Evolutionary conservation across 2,888 invertebrate genomes (phyloP).

Genomic region (Pristionchus japonicus): DNA sequence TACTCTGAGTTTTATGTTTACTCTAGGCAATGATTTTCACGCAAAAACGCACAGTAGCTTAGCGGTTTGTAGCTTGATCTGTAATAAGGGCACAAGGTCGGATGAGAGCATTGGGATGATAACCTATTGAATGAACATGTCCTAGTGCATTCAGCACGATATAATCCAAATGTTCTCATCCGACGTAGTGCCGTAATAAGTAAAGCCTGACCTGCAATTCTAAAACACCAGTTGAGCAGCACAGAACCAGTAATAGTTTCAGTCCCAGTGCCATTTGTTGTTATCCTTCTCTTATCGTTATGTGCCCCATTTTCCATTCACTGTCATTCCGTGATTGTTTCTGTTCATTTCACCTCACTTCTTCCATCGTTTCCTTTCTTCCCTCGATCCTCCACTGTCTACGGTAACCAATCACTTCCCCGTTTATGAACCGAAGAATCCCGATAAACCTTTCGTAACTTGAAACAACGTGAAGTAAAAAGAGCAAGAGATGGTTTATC

Average conservation of each 20-base stretch:
- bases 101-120: no score
- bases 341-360: neutral
- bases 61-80: neutral
- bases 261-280: neutral
- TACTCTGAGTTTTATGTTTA: neutral
- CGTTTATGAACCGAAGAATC: neutral
- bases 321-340: constrained; percentile 3
- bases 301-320: neutral
- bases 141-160: no score
- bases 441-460: neutral
- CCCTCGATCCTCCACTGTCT: neutral
- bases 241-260: neutral
- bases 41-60: neutral
- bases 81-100: no score
- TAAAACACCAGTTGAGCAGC: neutral
- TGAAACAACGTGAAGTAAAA: neutral
- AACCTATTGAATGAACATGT: no score
- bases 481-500: neutral
- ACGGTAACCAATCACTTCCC: neutral
- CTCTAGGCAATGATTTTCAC: neutral
- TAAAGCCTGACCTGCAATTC: neutral
- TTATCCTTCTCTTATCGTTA: neutral
- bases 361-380: neutral
- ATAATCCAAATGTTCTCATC: no score
- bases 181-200: no score